phyloP scores from a whole-genome alignment of 1,140 invertebrate genomes.

The Zaprionus inermis region DNA sequence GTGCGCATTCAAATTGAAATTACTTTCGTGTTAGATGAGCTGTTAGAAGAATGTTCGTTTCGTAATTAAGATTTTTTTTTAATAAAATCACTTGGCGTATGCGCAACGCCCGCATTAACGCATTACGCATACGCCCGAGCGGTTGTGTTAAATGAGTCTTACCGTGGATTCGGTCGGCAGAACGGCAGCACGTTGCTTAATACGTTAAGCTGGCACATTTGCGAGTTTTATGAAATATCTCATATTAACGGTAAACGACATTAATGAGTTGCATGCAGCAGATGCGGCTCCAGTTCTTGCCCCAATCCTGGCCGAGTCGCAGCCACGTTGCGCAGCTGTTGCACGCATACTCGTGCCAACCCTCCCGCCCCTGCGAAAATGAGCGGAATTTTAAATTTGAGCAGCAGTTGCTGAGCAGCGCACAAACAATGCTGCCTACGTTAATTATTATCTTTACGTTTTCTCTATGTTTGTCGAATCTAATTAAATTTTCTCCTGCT shows the following conservation, averaged over 20 bases:
- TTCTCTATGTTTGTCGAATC: constrained; percentile 18
- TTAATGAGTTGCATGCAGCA: constrained; percentile 28
- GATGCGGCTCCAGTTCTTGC: not conserved
- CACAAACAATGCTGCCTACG: not conserved
- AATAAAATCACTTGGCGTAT: constrained; percentile 52
- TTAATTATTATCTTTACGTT: constrained; percentile 6
- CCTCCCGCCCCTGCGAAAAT: not conserved
- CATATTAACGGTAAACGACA: constrained; percentile 34
- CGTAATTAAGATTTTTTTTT: constrained; percentile 18
- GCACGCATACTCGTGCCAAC: not conserved
- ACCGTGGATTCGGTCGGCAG: not conserved
- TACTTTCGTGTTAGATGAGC: constrained; percentile 40
- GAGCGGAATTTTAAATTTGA: constrained; percentile 14
- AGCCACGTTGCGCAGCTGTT: not conserved
- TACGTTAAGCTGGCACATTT: constrained; percentile 38
- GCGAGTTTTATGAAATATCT: constrained; percentile 23
- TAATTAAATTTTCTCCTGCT: constrained; percentile 52
- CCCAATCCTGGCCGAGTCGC: not conserved
- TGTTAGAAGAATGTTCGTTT: constrained; percentile 23
- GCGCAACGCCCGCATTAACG: constrained; percentile 30
- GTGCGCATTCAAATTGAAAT: constrained; percentile 19
- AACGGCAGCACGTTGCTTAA: not conserved
- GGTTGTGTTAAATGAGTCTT: not conserved
- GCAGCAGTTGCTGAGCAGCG: not conserved
- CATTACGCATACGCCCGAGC: constrained; percentile 40